Conservation (phyloP, 2,797 vertebrate species). For the Pempheris klunzingeri region DNA sequence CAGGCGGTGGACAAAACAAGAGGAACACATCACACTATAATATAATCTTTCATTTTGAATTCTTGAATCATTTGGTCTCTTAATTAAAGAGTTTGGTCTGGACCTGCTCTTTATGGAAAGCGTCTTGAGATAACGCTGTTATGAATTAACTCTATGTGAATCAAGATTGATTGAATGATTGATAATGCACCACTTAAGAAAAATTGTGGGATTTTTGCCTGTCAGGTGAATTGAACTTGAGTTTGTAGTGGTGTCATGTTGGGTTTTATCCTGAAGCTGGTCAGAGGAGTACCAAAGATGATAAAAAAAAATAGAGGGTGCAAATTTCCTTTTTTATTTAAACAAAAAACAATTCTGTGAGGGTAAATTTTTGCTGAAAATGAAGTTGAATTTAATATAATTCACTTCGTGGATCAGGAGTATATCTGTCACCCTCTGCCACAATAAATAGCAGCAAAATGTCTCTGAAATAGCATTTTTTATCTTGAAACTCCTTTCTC, state of each 20-base stretch:
- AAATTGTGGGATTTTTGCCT: background rate
- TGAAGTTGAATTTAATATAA: background rate
- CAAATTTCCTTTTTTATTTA: background rate
- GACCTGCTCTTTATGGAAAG: too few species aligned
- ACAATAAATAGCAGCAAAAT: background rate
- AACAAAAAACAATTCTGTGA: background rate
- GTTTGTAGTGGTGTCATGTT: background rate
- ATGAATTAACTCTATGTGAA: too few species aligned
- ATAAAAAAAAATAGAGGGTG: background rate
- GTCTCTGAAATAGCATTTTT: background rate
- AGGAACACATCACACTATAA: background rate
- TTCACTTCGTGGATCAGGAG: too few species aligned
- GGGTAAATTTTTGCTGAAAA: background rate
- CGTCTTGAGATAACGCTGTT: too few species aligned
- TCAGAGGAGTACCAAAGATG: too few species aligned
- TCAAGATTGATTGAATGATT: too few species aligned
- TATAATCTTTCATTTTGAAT: too few species aligned
- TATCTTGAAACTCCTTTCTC: background rate
- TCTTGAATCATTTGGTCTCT: too few species aligned
- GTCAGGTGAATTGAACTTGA: background rate
- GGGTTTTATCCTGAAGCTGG: background rate
- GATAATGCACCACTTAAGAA: background rate
- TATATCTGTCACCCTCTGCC: background rate
- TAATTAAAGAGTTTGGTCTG: too few species aligned
- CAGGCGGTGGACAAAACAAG: background rate